These are phyloP conservation scores for Poecile montanus DNA, from an alignment of 2,797 vertebrate species.

Conservation along the genomic window DNA sequence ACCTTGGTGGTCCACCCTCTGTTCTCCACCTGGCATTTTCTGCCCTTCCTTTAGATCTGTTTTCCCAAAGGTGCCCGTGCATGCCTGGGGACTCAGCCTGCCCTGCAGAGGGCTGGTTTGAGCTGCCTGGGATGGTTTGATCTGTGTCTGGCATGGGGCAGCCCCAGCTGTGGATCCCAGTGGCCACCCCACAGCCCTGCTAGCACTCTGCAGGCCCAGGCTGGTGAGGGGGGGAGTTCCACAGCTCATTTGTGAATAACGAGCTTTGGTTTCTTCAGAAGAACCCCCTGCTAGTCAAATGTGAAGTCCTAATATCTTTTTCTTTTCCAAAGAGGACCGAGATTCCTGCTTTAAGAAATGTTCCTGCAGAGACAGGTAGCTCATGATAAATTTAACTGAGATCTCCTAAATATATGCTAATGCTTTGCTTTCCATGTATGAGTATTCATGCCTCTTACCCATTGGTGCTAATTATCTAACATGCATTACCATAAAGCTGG, in stretches of 20 bases:
- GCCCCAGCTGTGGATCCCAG: neutral
- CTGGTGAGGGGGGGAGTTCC: fast-evolving
- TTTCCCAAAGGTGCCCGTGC: fast-evolving
- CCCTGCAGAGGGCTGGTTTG: neutral
- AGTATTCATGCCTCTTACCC: constrained; percentile 42
- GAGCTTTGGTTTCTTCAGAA: neutral
- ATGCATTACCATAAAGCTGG: constrained; percentile 48
- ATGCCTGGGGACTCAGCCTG: neutral
- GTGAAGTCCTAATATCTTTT: neutral
- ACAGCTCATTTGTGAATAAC: neutral
- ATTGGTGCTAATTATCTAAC: constrained; percentile 62
- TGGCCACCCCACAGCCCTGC: fast-evolving
- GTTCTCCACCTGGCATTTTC: neutral
- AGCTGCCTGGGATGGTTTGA: neutral
- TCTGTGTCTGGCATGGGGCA: fast-evolving
- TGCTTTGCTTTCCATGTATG: constrained; percentile 22
- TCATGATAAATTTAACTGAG: constrained; percentile 57
- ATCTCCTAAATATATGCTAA: constrained; percentile 57
- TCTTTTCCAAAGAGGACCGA: neutral
- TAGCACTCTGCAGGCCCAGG: neutral
- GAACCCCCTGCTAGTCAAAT: neutral
- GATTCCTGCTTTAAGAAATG: neutral
- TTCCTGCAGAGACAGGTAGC: constrained; percentile 42
- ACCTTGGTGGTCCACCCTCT: neutral
- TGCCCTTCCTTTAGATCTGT: neutral